Base-by-base conservation (phyloP, 2,113 vertebrate species). In the Stictonetta naevosa region DNA sequence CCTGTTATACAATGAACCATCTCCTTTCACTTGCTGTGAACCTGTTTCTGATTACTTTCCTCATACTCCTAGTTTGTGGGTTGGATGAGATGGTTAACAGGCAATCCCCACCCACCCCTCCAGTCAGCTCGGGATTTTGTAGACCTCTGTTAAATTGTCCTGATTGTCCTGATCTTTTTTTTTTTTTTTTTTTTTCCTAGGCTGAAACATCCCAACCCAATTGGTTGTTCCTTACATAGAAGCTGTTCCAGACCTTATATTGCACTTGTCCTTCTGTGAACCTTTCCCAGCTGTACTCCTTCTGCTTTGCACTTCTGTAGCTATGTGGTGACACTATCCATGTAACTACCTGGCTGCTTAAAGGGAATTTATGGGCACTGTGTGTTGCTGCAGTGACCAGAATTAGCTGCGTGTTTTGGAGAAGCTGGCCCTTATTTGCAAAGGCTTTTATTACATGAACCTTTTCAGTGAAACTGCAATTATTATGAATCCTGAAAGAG, bases 401-500 rank as follows among this genome's bases (percentile, higher is more conserved):
- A 83, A 66, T 89, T 48, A 93, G 46, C 46, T 31, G 36, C 3
- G 1, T 33, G 31, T 44, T 95, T 78, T 59, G 68, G 19, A 90
- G 76, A 29, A 92, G 36, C 77, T 46, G 40, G 50, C 21, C 59
- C 76, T 75, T 56, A 21, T 68, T 82, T 71, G 62, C 6, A 40
- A 81, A 64, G 1, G 2, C 60, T 93, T 82, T 88, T 72, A 71
- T 81, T 38, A 33, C 38, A 3, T 15, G 36, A 80, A 74, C 50
- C 25, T 93, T 93, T 86, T 42, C 68, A 92, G 68, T 2, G 5
- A 67, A 73, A 89, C 2, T 3, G 28, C 75, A 59, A 60, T 83
- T 86, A 72, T 53, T 90, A 29, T 52, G 80, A 75, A 77, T 84
- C 79, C 83, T 90, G 85, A 86, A 94, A 93, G 73, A 88, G 60